A percentile compares a stretch with the other conserved stretches of the same genome.
Conservation (phyloP, 1,140 invertebrate genomes). For the Dendrolimus punctatus region DNA sequence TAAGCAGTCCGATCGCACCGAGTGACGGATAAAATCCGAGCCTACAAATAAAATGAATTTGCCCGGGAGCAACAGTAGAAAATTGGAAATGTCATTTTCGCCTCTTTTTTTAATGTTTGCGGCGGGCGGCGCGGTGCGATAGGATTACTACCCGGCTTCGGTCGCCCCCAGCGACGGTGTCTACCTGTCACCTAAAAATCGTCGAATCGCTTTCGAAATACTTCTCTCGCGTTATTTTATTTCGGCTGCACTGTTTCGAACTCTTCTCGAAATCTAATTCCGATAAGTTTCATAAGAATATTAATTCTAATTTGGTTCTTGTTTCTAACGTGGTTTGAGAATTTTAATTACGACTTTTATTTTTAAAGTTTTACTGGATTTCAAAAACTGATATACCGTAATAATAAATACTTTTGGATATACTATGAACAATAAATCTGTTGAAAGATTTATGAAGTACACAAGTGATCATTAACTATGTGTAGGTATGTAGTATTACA, state of each 20-base stretch:
- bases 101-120: constrained; percentile 63
- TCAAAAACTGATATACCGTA: no score
- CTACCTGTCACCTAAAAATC: constrained; percentile 40
- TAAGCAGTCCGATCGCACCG: constrained; percentile 20
- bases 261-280: background rate
- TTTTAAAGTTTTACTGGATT: no score
- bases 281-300: no score
- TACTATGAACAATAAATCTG: no score
- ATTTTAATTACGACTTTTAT: no score
- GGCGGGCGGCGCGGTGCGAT: constrained; percentile 36
- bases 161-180: constrained; percentile 29
- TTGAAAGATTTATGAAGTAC: no score
- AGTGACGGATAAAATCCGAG: constrained; percentile 50
- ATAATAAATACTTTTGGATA: no score
- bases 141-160: constrained; percentile 38
- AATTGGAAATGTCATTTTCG: constrained; percentile 69
- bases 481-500: no score
- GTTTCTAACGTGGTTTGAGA: no score
- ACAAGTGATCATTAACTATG: no score
- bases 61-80: constrained; percentile 61
- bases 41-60: constrained; percentile 64
- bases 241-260: background rate
- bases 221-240: constrained; percentile 39
- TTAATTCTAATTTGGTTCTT: no score
- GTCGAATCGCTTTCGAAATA: constrained; percentile 37